phyloP scores from a whole-genome alignment of 2,797 vertebrate genomes.

The Poecilia picta region DNA sequence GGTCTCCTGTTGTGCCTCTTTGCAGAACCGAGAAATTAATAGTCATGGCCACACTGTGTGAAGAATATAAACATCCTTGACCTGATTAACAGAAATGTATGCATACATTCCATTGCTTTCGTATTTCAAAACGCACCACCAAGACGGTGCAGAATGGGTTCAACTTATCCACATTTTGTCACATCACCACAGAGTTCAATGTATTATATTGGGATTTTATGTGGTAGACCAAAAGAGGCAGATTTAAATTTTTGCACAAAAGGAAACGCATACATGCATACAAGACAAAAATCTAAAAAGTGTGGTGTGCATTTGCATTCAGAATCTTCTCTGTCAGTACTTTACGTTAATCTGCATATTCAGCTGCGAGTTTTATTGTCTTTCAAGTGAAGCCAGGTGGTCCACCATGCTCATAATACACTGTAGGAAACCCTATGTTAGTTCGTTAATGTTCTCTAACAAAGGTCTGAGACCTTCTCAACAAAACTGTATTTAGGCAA shows the following conservation, averaged over 20 bases:
- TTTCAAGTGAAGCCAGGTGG: background rate
- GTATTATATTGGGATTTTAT: background rate
- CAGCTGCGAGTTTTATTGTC: background rate
- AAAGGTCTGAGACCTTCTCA: background rate
- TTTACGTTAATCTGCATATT: background rate
- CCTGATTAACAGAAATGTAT: conserved; percentile 41
- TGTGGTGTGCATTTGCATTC: background rate
- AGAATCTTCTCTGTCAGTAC: background rate
- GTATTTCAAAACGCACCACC: conserved; percentile 11
- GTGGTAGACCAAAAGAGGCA: background rate
- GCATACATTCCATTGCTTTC: conserved; percentile 34
- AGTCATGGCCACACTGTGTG: conserved; percentile 55
- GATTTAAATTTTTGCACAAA: too few species aligned
- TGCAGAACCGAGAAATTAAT: conserved; percentile 51
- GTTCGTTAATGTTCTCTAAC: background rate
- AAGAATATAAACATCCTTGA: conserved; percentile 62
- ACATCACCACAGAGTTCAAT: background rate
- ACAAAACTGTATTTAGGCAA: background rate
- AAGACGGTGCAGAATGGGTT: conserved; percentile 20
- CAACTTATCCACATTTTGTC: background rate
- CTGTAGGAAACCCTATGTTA: background rate
- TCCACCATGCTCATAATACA: background rate
- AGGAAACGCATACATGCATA: background rate
- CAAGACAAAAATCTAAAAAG: background rate
- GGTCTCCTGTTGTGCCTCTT: conserved; percentile 42